A percentile compares a stretch with the other conserved stretches of the same genome.
These are phyloP conservation scores for Syncerus caffer DNA, from an alignment of 2,797 vertebrate species.

Conservation along the genomic window DNA sequence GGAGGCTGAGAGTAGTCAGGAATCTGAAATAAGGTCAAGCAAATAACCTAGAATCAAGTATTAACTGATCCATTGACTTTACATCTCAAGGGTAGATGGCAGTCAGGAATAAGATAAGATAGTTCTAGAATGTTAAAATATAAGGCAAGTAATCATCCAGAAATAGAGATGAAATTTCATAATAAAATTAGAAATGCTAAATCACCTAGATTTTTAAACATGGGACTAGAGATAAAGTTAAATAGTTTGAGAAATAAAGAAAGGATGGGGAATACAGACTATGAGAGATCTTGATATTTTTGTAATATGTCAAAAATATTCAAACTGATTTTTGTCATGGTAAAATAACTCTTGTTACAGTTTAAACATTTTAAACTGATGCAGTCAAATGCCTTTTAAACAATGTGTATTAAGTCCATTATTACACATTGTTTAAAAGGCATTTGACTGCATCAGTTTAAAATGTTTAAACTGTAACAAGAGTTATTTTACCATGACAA, in stretches of 20 bases:
- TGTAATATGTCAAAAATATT: slow-evolving; percentile 53
- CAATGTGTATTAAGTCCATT: slow-evolving; percentile 43
- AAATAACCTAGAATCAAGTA: neutral
- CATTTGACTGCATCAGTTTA: slow-evolving; percentile 22
- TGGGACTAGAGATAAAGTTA: neutral
- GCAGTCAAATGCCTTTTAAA: slow-evolving; percentile 34
- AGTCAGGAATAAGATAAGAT: neutral
- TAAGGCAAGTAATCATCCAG: neutral
- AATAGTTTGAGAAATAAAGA: neutral
- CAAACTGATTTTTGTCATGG: slow-evolving; percentile 40
- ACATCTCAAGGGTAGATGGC: neutral
- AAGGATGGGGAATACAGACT: neutral
- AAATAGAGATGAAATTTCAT: neutral
- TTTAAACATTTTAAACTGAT: slow-evolving; percentile 43
- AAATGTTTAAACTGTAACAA: slow-evolving; percentile 42
- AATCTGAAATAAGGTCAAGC: neutral
- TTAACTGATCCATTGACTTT: neutral
- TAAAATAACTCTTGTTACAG: slow-evolving; percentile 46
- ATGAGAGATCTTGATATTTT: neutral
- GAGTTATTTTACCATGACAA: slow-evolving; percentile 43
- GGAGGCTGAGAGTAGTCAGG: neutral
- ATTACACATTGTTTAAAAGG: slow-evolving; percentile 25
- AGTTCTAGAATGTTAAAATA: neutral
- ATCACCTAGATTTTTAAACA: neutral
- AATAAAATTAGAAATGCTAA: neutral